These are phyloP conservation scores for Acronicta aceris DNA, from an alignment of 2,888 invertebrate species.

Conservation along the genomic window DNA sequence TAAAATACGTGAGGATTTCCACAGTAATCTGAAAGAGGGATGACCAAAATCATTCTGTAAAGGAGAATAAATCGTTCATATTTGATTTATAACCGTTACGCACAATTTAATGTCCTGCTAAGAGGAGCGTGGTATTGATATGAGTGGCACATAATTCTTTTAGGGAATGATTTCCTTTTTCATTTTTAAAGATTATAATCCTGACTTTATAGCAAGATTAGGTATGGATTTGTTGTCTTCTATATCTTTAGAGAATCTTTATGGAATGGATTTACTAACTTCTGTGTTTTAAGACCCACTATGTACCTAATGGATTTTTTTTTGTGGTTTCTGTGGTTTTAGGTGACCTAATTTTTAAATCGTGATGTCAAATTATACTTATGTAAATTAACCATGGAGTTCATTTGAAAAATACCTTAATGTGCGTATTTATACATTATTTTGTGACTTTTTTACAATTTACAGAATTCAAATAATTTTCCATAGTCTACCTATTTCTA, in stretches of 20 bases:
- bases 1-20: conserved; percentile 48
- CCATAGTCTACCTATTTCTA: too few species aligned
- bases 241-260: too few species aligned
- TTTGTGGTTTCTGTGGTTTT: not conserved
- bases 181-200: conserved; percentile 10
- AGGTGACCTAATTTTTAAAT: too few species aligned
- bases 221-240: too few species aligned
- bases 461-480: too few species aligned
- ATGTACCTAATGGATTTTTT: not conserved
- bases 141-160: conserved; percentile 29
- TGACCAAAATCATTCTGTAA: conserved; percentile 53
- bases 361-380: too few species aligned
- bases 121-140: conserved; percentile 39
- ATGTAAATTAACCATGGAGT: too few species aligned
- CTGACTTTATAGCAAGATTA: too few species aligned
- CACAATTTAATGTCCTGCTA: conserved; percentile 53
- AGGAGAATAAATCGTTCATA: conserved; percentile 54
- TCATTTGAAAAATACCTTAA: too few species aligned
- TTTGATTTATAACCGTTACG: conserved; percentile 57
- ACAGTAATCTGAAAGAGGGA: conserved; percentile 45
- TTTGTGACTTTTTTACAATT: too few species aligned
- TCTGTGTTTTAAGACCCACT: conserved; percentile 8
- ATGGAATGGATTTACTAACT: too few species aligned
- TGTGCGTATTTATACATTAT: too few species aligned
- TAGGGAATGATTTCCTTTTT: conserved; percentile 4